Evolutionary conservation across 2,888 invertebrate genomes (phyloP).

Genomic region (Polymixis flavicincta): DNA sequence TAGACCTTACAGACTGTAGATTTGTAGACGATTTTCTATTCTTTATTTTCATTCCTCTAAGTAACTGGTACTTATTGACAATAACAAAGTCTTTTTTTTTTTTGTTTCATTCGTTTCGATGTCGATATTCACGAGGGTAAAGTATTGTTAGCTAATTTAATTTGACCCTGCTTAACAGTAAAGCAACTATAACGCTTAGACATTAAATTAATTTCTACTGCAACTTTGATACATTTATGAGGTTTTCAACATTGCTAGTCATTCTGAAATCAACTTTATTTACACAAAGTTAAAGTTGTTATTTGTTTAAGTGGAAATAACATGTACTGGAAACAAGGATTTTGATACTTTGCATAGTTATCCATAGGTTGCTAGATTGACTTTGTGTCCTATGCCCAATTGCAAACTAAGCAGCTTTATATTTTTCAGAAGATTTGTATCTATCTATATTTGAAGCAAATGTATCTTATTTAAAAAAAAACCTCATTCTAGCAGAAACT

Average conservation of each 20-base stretch:
- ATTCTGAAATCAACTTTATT: conserved; percentile 1
- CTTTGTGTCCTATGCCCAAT: not conserved
- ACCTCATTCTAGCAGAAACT: conserved; percentile 7
- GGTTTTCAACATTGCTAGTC: not conserved
- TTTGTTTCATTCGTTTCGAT: no score
- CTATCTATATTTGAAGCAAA: not conserved
- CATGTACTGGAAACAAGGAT: not conserved
- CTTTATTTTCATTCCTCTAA: no score
- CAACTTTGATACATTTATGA: not conserved
- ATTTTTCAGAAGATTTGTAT: not conserved
- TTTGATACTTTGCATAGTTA: not conserved
- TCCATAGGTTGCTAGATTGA: conserved; percentile 12
- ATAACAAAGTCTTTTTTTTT: no score
- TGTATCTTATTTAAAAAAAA: not conserved
- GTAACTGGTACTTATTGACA: no score
- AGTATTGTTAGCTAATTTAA: no score
- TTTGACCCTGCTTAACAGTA: not conserved
- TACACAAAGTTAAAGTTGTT: conserved; percentile 6
- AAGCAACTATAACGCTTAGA: not conserved
- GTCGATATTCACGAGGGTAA: no score
- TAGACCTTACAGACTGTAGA: no score
- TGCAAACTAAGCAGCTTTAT: not conserved
- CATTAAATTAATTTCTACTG: not conserved
- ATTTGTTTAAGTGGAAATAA: not conserved
- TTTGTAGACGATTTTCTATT: no score